Conservation (phyloP, 2,888 invertebrate species). For the Caprella mutica region DNA sequence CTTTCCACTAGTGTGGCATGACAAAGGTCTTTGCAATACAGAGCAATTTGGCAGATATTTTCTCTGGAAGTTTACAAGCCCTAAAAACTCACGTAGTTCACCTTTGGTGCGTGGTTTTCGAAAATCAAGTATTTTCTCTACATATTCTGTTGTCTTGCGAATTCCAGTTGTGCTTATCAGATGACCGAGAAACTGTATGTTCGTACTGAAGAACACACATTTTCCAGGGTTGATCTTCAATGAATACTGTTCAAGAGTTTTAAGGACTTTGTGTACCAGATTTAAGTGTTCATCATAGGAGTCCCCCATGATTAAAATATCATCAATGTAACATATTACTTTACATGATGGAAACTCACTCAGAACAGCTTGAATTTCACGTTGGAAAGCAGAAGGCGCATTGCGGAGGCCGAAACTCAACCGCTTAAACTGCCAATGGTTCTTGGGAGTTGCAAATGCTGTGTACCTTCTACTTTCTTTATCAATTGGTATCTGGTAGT, state of each 20-base stretch:
- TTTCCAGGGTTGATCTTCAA: background rate
- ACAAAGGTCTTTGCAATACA: background rate
- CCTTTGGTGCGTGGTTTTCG: background rate
- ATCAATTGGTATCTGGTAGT: background rate
- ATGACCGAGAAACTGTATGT: background rate
- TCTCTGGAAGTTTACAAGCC: background rate
- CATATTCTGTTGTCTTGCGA: background rate
- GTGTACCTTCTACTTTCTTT: background rate
- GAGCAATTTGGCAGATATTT: background rate
- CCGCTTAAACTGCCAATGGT: background rate
- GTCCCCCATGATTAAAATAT: background rate
- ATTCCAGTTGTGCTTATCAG: background rate
- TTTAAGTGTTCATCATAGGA: background rate
- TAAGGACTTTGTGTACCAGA: background rate
- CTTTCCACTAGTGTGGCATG: background rate
- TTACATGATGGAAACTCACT: background rate
- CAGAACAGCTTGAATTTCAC: background rate
- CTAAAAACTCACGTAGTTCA: background rate
- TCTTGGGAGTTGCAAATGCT: background rate
- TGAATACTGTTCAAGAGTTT: background rate
- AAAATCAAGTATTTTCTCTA: background rate
- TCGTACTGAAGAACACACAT: background rate
- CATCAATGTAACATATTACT: background rate
- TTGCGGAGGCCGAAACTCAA: background rate
- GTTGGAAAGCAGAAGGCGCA: slow-evolving; percentile 3